A percentile compares a stretch with the other conserved stretches of the same genome.
These are phyloP conservation scores for Glossosoma conforme DNA, from an alignment of 1,140 invertebrate species.

Conservation along the genomic window DNA sequence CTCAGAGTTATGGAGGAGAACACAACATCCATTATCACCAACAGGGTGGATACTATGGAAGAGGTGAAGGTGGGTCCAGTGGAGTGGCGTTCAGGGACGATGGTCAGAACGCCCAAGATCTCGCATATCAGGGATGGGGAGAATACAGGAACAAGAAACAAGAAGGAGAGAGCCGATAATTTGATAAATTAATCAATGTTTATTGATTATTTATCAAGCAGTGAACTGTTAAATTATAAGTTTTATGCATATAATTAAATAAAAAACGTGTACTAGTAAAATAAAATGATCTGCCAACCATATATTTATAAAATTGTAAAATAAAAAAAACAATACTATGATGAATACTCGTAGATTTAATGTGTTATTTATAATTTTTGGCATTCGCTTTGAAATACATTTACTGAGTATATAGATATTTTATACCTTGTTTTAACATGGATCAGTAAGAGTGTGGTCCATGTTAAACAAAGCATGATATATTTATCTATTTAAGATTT, in stretches of 20 bases:
- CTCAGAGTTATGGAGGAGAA: constrained; percentile 49
- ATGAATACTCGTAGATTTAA: too few species aligned
- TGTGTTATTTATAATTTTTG: too few species aligned
- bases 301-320: too few species aligned
- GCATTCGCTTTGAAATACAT: too few species aligned
- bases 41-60: constrained; percentile 33
- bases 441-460: too few species aligned
- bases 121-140: constrained; percentile 58
- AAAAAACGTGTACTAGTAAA: too few species aligned
- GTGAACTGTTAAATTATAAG: background rate
- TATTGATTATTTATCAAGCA: background rate
- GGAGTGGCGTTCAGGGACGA: constrained; percentile 62
- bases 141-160: constrained; percentile 44
- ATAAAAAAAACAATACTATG: too few species aligned
- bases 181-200: constrained; percentile 3
- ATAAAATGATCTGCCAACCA: too few species aligned
- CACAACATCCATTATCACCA: constrained; percentile 45
- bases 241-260: background rate
- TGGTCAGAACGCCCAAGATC: constrained; percentile 59
- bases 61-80: constrained; percentile 45
- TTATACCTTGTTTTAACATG: too few species aligned
- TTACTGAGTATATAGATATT: too few species aligned
- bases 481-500: too few species aligned
- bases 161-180: constrained; percentile 18
- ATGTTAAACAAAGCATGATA: too few species aligned